Base-by-base conservation (phyloP, 2,797 vertebrate species). In the Pelodytes ibericus region DNA sequence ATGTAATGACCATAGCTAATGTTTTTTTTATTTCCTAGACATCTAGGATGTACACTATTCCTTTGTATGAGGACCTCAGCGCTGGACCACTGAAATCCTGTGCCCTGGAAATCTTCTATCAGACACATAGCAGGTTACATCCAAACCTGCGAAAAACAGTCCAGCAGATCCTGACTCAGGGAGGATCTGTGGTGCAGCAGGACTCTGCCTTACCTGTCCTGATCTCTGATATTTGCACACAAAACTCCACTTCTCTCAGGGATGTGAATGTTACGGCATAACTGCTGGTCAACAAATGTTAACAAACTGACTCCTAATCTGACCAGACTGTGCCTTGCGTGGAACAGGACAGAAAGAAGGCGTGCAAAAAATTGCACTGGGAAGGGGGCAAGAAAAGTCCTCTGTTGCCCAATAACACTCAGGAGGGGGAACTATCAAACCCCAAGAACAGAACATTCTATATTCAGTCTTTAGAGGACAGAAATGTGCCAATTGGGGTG, bases 11-110 rank as follows among this genome's bases (percentile, higher is more conserved):
- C 3, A 47, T 47, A 47, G 11, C 11, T 44, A 10, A 27, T 7
- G 31, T 20, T 68, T 24, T 39, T 16, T 29, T 82, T 70, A 74
- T 0, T 31, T 80, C 62, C 0, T 88, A 99, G 96, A 97, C 96
- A 39, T 99, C 96, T 15, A 93, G 97, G 84, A 99, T 99, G 97
- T 99, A 99, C 87, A 98, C 97, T 0, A 94, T 98, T 86, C 97
- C 97, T 0, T 90, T 99, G 71, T 99, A 99, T 0, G 96, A 99
- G 83, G 96, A 98, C 89, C 93, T 99, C 85, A 95, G 95, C 77
- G 91, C 95, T 0, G 95, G 96, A 16, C 91, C 94, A 77, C 93
- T 99, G 91, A 98, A 95, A 88, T 92, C 94, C 67, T 93, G 96
- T 58, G 97, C 96, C 2, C 90, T 95, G 85, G 97, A 98, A 86